These are phyloP conservation scores for Callospermophilus lateralis DNA, from an alignment of 2,113 vertebrate species.

Conservation along the genomic window DNA sequence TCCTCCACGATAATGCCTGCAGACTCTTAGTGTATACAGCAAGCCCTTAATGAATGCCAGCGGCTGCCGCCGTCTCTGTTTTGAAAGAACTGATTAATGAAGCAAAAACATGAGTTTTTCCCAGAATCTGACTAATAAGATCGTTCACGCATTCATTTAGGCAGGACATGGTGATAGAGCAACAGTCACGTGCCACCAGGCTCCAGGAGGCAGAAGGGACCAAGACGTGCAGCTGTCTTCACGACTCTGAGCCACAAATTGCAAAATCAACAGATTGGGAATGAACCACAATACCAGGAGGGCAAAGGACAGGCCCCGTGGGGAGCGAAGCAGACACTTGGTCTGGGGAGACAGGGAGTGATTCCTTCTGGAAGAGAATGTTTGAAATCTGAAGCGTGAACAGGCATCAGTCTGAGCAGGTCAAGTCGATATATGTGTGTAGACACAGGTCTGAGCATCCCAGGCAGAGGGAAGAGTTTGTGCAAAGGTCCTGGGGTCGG, in stretches of 20 bases:
- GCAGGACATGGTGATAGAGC: background rate
- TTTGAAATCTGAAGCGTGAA: too few relatives aligned
- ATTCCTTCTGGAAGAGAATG: too few relatives aligned
- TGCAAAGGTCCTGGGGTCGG: background rate
- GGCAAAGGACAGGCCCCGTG: background rate
- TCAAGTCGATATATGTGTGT: background rate
- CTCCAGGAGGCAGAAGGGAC: background rate
- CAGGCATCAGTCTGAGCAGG: too few relatives aligned
- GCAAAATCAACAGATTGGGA: too few relatives aligned
- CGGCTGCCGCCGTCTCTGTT: background rate
- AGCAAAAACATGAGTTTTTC: background rate
- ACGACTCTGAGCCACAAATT: background rate
- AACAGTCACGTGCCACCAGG: background rate
- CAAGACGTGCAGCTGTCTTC: background rate
- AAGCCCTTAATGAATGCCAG: background rate
- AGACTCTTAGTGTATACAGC: fast-evolving
- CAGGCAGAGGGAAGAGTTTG: background rate
- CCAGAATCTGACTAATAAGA: background rate
- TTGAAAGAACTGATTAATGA: background rate
- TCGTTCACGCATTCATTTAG: background rate
- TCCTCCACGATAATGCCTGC: fast-evolving
- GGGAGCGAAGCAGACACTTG: too few relatives aligned
- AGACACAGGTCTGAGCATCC: background rate
- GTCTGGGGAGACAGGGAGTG: too few relatives aligned
- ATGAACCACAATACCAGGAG: background rate